Evolutionary conservation across 2,797 vertebrate species (phyloP).

Genomic region (Hemibagrus guttatus): DNA sequence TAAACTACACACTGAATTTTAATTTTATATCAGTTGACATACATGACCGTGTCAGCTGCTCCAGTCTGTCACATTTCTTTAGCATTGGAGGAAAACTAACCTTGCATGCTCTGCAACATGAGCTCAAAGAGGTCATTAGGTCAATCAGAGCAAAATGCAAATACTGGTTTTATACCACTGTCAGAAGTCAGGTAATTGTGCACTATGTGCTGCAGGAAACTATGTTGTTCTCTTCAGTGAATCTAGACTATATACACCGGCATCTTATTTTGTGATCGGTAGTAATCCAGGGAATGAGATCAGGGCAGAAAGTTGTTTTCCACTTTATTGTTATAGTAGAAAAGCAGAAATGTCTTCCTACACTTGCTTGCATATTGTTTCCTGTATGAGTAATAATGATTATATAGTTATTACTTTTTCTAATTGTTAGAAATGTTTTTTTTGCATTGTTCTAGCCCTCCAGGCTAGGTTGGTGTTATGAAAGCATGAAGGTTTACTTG

Average conservation of each 20-base stretch:
- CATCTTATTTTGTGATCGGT: background rate
- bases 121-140: conserved; percentile 1
- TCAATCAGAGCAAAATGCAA: conserved; percentile 24
- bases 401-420: too few relatives aligned
- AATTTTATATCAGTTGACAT: background rate
- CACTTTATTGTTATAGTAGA: background rate
- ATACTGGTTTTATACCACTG: background rate
- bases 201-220: background rate
- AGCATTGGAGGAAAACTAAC: conserved; percentile 7
- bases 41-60: background rate
- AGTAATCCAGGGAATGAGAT: background rate
- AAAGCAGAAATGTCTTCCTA: background rate
- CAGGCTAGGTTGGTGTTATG: background rate
- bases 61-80: conserved; percentile 4
- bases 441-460: background rate
- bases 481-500: background rate
- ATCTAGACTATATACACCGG: background rate
- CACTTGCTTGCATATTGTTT: background rate
- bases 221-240: background rate
- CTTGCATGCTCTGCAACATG: background rate
- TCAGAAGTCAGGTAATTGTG: background rate
- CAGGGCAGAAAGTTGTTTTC: background rate
- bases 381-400: background rate
- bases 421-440: background rate
- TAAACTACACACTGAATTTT: background rate